Evolutionary conservation across 30 jellyfish, hydroid and myxozoan species (phyloP).

Genomic region (Mastigias papua): DNA sequence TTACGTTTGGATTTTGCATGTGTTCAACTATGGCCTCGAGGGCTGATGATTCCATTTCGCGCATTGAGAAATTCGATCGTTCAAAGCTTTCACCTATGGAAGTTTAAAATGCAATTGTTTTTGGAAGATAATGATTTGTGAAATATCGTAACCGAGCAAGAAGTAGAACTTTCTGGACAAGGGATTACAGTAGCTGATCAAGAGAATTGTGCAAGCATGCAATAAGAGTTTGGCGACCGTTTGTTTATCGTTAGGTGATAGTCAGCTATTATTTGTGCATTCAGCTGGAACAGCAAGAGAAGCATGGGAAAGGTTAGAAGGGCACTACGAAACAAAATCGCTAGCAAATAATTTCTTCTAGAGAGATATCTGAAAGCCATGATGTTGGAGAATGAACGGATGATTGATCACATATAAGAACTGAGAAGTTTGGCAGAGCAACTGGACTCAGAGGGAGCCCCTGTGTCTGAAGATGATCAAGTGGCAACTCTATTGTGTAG

Average conservation of each 20-base stretch:
- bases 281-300: no score
- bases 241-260: not conserved
- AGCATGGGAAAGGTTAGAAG: slow-evolving; percentile 21
- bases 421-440: slow-evolving; percentile 44
- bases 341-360: slow-evolving; percentile 27
- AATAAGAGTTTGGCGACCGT: not conserved
- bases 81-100: slow-evolving; percentile 14
- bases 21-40: not conserved
- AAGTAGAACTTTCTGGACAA: slow-evolving; percentile 9
- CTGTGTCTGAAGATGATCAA: slow-evolving; percentile 27
- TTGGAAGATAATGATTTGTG: not conserved
- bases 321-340: slow-evolving; percentile 19
- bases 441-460: slow-evolving; percentile 1
- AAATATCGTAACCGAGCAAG: not conserved
- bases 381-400: slow-evolving; percentile 7
- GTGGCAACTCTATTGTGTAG: slow-evolving; percentile 39
- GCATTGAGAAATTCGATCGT: not conserved
- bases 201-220: not conserved
- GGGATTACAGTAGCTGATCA: not conserved
- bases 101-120: slow-evolving; percentile 18
- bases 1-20: no score
- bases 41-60: not conserved
- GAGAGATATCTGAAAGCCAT: slow-evolving; percentile 10
- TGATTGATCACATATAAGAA: slow-evolving; percentile 3
- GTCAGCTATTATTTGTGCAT: no score